Base-by-base conservation (phyloP, 53 echinoderm and acorn worm species). In the Paelopatides confundens region DNA sequence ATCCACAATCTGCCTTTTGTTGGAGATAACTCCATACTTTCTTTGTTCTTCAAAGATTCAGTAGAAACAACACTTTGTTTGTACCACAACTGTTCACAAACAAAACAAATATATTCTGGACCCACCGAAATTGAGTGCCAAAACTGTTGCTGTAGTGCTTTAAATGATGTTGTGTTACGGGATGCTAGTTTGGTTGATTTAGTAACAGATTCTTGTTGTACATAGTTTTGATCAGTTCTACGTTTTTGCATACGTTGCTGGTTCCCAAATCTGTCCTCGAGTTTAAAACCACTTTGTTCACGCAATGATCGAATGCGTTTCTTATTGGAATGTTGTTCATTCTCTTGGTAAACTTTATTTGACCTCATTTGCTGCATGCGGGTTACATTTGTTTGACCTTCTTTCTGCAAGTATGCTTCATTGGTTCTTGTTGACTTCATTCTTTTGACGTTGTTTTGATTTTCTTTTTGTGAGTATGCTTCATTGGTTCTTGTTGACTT, bases 81-180 rank as follows among this genome's bases (percentile, higher is more conserved):
- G 78, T 77, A 87, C 87, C 87, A 87, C 18, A 77, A 63, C 77
- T 87, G 87, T 63, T 77, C 63, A 64, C 87, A 87, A 46, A 66
- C 39, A 66, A 53, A 77, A 36, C 82, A 81, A 31, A 81, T 33
- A 82, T 82, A 82, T 62, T 82, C 63, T 35, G 82, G 82, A 35
- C 65, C 65, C 37, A 82, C 63, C 10, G 82, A 62, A 63, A 82
- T 36, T 32, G 82, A 63, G 10, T 62, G 23, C 82, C 82, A 82
- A 82, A 63, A 82, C 24, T 63, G 36, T 33, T 82, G 64, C 35
- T 62, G 82, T 36, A 82, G 24, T 35, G 8, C 26, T 50, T 46
- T n/a, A 31, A 77, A 49, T 50, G 77, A 77, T 13, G 48, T 49
- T 26, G 77, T 77, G 77, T 82, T 21, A 10, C 53, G 54, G 12